A percentile compares a stretch with the other conserved stretches of the same genome.
Evolutionary conservation across 2,113 vertebrate genomes (phyloP).

Genomic region (Chroicocephalus ridibundus): DNA sequence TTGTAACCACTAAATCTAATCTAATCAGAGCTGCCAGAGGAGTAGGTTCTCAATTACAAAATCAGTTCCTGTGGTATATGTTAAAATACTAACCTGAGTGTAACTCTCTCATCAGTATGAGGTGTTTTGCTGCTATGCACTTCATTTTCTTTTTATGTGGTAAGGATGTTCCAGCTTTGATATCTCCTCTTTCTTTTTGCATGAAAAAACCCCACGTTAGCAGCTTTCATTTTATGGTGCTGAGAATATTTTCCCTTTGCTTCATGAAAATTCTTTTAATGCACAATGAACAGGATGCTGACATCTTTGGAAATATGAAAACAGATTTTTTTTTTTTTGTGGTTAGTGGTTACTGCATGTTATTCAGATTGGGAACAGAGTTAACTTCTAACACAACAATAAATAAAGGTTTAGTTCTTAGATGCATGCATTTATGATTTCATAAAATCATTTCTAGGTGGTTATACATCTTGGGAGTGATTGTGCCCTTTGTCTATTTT

Average conservation of each 20-base stretch:
- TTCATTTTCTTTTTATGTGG: neutral
- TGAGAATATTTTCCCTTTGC: neutral
- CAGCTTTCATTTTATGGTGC: neutral
- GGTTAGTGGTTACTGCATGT: neutral
- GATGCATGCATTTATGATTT: slow-evolving; percentile 4
- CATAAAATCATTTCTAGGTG: neutral
- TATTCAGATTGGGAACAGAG: neutral
- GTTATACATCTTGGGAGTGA: neutral
- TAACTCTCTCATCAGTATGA: slow-evolving; percentile 14
- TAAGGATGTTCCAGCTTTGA: neutral
- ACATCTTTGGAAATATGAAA: neutral
- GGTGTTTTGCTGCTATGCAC: neutral
- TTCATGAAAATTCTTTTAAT: neutral
- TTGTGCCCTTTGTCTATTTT: neutral
- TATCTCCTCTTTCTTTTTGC: neutral
- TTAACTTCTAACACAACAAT: neutral
- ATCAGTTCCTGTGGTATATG: neutral
- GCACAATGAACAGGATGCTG: neutral
- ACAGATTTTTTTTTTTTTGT: neutral
- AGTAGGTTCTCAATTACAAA: neutral
- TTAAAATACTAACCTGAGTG: neutral
- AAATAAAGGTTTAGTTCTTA: neutral
- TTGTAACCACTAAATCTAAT: neutral
- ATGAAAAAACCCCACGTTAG: neutral
- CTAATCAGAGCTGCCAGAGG: neutral